Base-by-base conservation (phyloP, 2,888 invertebrate species). In the Ditula angustiorana region DNA sequence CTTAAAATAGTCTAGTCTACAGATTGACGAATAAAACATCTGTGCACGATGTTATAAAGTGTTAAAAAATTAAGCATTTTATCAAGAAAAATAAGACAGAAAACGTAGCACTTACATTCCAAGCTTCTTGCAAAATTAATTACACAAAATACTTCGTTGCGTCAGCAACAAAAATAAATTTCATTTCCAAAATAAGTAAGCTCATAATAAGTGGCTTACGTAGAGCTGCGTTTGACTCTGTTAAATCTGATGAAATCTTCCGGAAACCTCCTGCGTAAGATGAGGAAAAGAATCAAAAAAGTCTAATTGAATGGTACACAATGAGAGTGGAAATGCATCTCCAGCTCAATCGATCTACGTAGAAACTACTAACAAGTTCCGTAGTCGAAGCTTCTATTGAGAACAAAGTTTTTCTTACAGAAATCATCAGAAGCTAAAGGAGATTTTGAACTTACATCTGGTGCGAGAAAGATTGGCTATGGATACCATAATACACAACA, bases 361-460 rank as follows among this genome's bases (percentile, higher is more conserved):
- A 28, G 44, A 49, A 58, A n/a, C 24, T 56, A 19, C 26, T 46
- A 35, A 5, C 7, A 50, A 44, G 13, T 57, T 28, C 10, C 24
- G 41, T 50, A 57, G 33, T 35, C 23, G 47, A 28, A 35, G 23
- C 5, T 58, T 16, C 23, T 13, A 56, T 24, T 60, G 30, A 37
- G 46, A 56, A 24, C 30, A 3, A 35, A 37, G 52, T 55, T 58
- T 47, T 52, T 70, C 19, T 80, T 73, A 8, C 76, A 95, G 94
- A 69, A 95, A 97, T 81, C 95, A 94, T 72, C 94, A 95, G 66
- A 95, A 94, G 72, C 93, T 97, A 78, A 94, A 94, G 69, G 96
- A 97, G 69, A 96, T 98, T 74, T 87, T 98, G 57, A 95, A 96
- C 75, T 94, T 98, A 80, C 98, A 98, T 86, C 93, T 97, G 71